Evolutionary conservation across 2,888 invertebrate species (phyloP).

Genomic region (Heterodera filipjevi): DNA sequence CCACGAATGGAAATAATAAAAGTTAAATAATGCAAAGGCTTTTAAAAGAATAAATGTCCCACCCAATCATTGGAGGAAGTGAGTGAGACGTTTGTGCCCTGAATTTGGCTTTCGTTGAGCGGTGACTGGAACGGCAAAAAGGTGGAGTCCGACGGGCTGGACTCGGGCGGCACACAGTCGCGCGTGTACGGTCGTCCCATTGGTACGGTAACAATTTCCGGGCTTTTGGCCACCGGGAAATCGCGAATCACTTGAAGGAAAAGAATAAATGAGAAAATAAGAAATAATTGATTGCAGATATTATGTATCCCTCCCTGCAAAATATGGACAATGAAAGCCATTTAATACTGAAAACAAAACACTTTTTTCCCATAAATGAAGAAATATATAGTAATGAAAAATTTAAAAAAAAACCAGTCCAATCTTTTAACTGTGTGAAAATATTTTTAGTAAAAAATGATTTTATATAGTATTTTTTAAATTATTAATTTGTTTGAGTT

Average conservation of each 20-base stretch:
- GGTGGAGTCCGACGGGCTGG: constrained; percentile 58
- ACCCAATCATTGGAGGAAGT: constrained; percentile 64
- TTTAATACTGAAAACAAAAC: too few species aligned
- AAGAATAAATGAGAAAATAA: too few species aligned
- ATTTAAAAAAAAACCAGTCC: too few species aligned
- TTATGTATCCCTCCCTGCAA: too few species aligned
- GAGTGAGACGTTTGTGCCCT: constrained; percentile 60
- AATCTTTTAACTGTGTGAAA: too few species aligned
- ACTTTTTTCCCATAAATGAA: too few species aligned
- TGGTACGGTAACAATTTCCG: constrained; percentile 49
- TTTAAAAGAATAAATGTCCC: constrained; percentile 1
- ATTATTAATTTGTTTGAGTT: not conserved
- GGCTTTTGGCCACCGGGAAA: constrained; percentile 32
- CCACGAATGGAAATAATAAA: constrained; percentile 38
- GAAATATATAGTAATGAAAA: too few species aligned
- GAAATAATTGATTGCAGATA: too few species aligned
- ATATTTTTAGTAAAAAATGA: too few species aligned
- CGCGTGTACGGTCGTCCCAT: constrained; percentile 62
- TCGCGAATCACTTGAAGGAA: constrained; percentile 28
- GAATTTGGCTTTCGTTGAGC: constrained; percentile 26
- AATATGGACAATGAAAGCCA: too few species aligned
- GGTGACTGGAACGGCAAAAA: constrained; percentile 60
- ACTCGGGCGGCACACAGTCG: constrained; percentile 62
- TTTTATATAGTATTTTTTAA: too few species aligned
- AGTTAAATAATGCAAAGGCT: not conserved